Conservation (phyloP, 2,888 invertebrate species). For the Sipha maydis region DNA sequence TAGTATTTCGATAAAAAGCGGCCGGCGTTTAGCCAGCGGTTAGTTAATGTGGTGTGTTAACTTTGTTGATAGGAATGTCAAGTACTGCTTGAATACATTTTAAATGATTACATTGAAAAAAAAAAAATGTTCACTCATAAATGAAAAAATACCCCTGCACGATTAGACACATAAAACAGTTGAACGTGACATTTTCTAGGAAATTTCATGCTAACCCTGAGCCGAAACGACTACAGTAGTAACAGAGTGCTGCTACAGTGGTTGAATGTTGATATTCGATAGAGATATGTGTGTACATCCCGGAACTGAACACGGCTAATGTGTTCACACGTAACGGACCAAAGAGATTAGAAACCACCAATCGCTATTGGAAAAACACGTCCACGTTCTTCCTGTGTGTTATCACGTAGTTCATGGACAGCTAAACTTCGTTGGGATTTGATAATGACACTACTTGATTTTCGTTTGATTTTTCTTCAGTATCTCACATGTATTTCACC, state of each 20-base stretch:
- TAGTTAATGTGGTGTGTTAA: not conserved
- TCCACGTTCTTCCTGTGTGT: not conserved
- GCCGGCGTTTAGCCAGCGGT: slow-evolving; percentile 37
- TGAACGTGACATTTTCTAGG: not conserved
- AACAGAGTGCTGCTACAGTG: not conserved
- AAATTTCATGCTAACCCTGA: not conserved
- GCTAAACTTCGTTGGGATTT: not conserved
- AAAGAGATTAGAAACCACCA: not conserved
- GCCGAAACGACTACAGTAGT: not conserved
- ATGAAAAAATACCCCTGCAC: not conserved
- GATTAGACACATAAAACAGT: not conserved
- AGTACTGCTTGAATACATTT: slow-evolving; percentile 10
- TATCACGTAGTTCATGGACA: not conserved
- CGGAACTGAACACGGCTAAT: not conserved
- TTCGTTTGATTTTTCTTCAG: no score
- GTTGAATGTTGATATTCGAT: not conserved
- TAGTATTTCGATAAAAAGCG: not conserved
- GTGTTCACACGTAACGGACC: not conserved
- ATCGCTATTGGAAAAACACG: not conserved
- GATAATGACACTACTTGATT: no score
- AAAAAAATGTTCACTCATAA: not conserved
- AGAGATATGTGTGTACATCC: not conserved
- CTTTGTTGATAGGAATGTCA: slow-evolving; percentile 24
- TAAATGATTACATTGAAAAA: not conserved
- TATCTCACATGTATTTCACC: no score